Evolutionary conservation across 53 echinoderm and acorn worm species (phyloP).

Genomic region (Actinopyga echinites): DNA sequence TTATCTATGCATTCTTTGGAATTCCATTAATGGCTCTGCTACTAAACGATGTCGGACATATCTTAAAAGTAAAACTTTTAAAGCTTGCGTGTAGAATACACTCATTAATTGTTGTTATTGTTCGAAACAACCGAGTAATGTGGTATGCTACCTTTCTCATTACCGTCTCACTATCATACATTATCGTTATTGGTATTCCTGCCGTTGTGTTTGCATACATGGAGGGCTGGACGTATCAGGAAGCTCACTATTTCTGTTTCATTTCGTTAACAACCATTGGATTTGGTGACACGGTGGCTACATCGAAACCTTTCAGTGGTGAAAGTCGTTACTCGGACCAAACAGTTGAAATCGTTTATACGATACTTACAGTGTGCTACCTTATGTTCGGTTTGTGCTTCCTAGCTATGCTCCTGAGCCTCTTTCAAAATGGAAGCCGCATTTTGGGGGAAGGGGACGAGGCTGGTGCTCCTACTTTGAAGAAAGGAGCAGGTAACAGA

Average conservation of each 20-base stretch:
- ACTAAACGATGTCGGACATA: conserved; percentile 64
- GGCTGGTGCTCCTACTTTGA: neutral
- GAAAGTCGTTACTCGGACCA: neutral
- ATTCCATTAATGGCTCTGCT: conserved; percentile 81
- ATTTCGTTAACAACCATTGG: conserved; percentile 94
- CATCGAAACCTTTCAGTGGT: neutral
- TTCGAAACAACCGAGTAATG: conserved; percentile 7
- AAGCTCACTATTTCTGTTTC: conserved; percentile 84
- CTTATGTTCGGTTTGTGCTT: conserved; percentile 58
- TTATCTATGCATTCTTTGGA: conserved; percentile 82
- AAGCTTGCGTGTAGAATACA: conserved; percentile 32
- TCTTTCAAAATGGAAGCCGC: conserved; percentile 7
- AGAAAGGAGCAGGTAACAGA: neutral
- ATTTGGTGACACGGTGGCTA: conserved; percentile 81
- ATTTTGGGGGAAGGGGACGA: neutral
- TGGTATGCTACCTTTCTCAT: conserved; percentile 28
- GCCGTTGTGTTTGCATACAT: conserved; percentile 55
- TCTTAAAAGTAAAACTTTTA: conserved; percentile 46
- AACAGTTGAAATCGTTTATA: conserved; percentile 41
- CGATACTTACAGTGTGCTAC: conserved; percentile 53
- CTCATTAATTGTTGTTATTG: neutral
- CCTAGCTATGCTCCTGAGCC: conserved; percentile 51
- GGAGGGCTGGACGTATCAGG: conserved; percentile 75
- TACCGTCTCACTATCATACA: conserved; percentile 32
- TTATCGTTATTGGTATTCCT: conserved; percentile 60